Conservation (phyloP, 2,888 invertebrate genomes). For the Beris chalybata region DNA sequence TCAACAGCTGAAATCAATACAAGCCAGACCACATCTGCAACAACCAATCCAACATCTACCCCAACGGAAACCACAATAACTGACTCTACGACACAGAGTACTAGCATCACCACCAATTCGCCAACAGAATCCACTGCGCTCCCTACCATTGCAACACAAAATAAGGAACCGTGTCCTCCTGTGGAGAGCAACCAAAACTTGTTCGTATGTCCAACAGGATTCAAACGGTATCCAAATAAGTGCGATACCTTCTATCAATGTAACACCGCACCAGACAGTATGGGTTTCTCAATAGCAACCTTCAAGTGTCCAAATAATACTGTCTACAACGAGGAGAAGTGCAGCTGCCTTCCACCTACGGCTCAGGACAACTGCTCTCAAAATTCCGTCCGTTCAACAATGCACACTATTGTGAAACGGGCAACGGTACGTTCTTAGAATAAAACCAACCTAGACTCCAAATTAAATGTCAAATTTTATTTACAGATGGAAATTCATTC, state of each 20-base stretch:
- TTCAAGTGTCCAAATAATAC: slow-evolving; percentile 78
- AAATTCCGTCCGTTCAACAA: not conserved
- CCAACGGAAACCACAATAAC: not conserved
- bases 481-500: slow-evolving; percentile 67
- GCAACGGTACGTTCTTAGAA: slow-evolving; percentile 28
- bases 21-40: slow-evolving; percentile 20
- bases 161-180: slow-evolving; percentile 13
- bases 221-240: slow-evolving; percentile 78
- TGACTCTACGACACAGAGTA: slow-evolving; percentile 2
- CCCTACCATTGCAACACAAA: not conserved
- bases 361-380: slow-evolving; percentile 53
- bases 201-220: slow-evolving; percentile 79
- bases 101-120: slow-evolving; percentile 26
- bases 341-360: slow-evolving; percentile 69
- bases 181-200: slow-evolving; percentile 66
- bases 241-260: slow-evolving; percentile 86
- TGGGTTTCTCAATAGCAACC: slow-evolving; percentile 72
- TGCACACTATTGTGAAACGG: not conserved
- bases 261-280: slow-evolving; percentile 64
- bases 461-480: slow-evolving; percentile 38
- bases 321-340: slow-evolving; percentile 71
- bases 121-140: slow-evolving; percentile 12
- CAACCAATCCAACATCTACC: slow-evolving; percentile 33
- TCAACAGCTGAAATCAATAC: not conserved
- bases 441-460: slow-evolving; percentile 2